These are phyloP conservation scores for Chelon labrosus DNA, from an alignment of 2,797 vertebrate genomes.

Conservation along the genomic window DNA sequence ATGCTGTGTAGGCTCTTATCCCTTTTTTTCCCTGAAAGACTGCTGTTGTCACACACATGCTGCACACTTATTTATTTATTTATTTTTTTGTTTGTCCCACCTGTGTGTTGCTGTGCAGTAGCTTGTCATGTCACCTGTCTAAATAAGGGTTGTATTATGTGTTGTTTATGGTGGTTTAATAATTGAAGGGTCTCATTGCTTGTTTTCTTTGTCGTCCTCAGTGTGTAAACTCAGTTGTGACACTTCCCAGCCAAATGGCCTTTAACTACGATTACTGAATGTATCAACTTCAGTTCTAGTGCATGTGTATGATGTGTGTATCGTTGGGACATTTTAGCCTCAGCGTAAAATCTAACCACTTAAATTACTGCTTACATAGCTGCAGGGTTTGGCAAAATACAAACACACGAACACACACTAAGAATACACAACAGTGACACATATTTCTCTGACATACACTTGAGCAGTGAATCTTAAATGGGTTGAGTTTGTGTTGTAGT, in stretches of 20 bases:
- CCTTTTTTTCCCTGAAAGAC: constrained; percentile 7
- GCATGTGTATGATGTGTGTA: constrained; percentile 5
- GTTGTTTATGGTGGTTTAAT: constrained; percentile 37
- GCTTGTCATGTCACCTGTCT: constrained; percentile 9
- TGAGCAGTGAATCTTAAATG: constrained; percentile 32
- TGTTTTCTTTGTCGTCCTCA: constrained; percentile 16
- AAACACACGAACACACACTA: background rate
- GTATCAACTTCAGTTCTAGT: constrained; percentile 4
- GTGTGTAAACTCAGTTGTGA: constrained; percentile 22
- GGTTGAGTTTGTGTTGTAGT: constrained; percentile 22
- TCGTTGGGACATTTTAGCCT: constrained; percentile 22
- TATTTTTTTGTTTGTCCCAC: background rate
- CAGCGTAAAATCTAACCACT: constrained; percentile 14
- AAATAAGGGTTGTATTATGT: background rate
- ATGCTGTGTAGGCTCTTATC: constrained; percentile 21
- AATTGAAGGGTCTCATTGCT: background rate
- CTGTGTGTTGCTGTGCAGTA: background rate
- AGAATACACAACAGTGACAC: constrained; percentile 17
- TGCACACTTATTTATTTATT: background rate
- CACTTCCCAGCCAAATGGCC: constrained; percentile 31
- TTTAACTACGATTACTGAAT: constrained; percentile 40
- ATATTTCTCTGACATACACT: constrained; percentile 23
- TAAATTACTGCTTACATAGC: constrained; percentile 41
- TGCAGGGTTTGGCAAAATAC: constrained; percentile 10
- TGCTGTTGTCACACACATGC: constrained; percentile 6